These are phyloP conservation scores for Diarsia brunnea DNA, from an alignment of 2,888 invertebrate species.

Conservation along the genomic window DNA sequence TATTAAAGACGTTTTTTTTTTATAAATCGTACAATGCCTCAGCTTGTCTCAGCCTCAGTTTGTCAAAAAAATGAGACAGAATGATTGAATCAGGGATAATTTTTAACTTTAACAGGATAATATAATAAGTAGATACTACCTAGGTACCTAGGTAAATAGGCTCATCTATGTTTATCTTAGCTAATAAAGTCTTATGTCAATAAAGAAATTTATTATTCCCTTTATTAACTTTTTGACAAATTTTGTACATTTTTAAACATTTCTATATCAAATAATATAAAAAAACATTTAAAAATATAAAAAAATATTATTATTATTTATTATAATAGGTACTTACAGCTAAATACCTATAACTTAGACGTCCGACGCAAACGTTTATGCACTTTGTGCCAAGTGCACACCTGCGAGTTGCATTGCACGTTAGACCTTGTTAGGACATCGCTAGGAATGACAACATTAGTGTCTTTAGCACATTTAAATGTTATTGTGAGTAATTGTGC, in stretches of 20 bases:
- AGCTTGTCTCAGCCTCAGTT: not conserved
- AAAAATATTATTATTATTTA: too few species aligned
- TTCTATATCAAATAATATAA: too few species aligned
- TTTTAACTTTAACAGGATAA: not conserved
- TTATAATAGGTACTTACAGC: too few species aligned
- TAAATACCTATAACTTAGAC: too few species aligned
- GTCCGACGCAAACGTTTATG: slow-evolving; percentile 8
- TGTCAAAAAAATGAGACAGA: not conserved
- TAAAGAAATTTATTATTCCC: too few species aligned
- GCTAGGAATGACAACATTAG: slow-evolving; percentile 20
- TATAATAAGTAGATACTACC: too few species aligned
- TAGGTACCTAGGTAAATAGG: not conserved
- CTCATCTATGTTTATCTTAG: not conserved
- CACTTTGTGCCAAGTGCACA: slow-evolving; percentile 29
- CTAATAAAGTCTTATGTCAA: too few species aligned
- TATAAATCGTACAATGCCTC: not conserved
- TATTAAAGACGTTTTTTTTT: not conserved
- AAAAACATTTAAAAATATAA: too few species aligned
- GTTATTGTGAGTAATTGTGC: slow-evolving; percentile 7
- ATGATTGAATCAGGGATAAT: not conserved
- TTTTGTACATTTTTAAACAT: too few species aligned
- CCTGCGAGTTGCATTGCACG: slow-evolving; percentile 31
- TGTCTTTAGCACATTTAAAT: slow-evolving; percentile 1
- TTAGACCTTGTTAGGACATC: slow-evolving; percentile 44
- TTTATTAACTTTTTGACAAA: too few species aligned